Percentiles rank a stretch among this genome's conserved stretches.
Evolutionary conservation across 2,113 vertebrate genomes (phyloP).

Genomic region (Sylvietta virens): DNA sequence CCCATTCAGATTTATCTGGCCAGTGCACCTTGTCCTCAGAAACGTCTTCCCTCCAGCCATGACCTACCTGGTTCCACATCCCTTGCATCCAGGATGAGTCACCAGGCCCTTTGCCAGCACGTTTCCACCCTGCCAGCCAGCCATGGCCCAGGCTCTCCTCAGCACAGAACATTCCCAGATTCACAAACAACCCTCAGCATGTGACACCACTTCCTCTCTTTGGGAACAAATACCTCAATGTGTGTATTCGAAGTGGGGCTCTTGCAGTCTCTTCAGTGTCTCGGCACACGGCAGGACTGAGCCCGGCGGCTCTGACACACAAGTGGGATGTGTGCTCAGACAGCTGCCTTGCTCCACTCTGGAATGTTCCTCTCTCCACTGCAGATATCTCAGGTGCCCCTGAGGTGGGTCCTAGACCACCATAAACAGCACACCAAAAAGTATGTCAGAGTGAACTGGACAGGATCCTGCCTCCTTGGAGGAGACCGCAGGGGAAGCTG

Average conservation of each 20-base stretch:
- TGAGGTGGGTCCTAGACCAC: background rate
- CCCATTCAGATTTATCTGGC: background rate
- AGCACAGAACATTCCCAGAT: background rate
- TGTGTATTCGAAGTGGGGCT: background rate
- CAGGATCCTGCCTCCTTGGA: background rate
- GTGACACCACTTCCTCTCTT: background rate
- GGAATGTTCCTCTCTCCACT: background rate
- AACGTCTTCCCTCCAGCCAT: background rate
- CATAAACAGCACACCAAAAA: background rate
- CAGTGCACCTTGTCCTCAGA: background rate
- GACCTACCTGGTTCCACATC: background rate
- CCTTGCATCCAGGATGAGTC: background rate
- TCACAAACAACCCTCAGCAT: background rate
- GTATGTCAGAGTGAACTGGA: background rate
- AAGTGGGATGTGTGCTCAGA: background rate
- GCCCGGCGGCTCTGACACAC: accelerated
- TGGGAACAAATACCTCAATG: background rate
- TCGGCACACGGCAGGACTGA: accelerated
- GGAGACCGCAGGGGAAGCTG: background rate
- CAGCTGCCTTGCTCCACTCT: background rate
- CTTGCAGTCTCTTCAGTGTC: background rate
- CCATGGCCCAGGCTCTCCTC: background rate
- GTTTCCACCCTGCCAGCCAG: background rate
- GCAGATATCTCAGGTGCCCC: background rate
- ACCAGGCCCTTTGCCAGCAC: background rate